Conservation (phyloP, 1,140 invertebrate species). For the Trichonephila clavipes region DNA sequence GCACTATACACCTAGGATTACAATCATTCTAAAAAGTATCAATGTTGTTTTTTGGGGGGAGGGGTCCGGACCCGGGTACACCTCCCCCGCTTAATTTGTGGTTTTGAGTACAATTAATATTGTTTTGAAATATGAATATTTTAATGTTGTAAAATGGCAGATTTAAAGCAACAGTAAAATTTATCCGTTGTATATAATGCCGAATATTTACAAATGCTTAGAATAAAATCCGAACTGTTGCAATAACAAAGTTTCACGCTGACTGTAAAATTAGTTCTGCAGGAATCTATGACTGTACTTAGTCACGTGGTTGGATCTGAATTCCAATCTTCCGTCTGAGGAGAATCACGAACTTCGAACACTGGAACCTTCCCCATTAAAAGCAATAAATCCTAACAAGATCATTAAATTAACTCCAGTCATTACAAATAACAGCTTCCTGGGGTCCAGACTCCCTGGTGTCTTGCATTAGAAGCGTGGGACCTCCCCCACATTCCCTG, state of each 20-base stretch:
- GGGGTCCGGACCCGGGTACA: too few relatives aligned
- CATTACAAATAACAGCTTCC: constrained; percentile 19
- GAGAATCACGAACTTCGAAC: not conserved
- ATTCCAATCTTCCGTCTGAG: not conserved
- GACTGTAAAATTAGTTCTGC: not conserved
- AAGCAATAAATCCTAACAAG: constrained; percentile 23
- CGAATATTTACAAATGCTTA: not conserved
- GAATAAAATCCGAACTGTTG: not conserved
- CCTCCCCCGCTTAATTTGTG: too few relatives aligned
- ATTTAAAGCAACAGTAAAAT: too few relatives aligned
- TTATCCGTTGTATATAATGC: not conserved
- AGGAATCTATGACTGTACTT: not conserved
- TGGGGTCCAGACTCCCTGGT: not conserved
- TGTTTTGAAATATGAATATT: too few relatives aligned
- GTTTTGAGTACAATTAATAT: too few relatives aligned
- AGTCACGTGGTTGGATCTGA: not conserved
- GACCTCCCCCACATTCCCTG: constrained; percentile 43
- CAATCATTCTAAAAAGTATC: too few relatives aligned
- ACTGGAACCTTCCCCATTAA: not conserved
- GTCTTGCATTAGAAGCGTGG: constrained; percentile 17
- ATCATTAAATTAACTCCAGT: constrained; percentile 19
- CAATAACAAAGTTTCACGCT: not conserved
- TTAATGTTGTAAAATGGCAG: too few relatives aligned
- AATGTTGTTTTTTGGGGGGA: too few relatives aligned
- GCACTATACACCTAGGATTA: too few relatives aligned